Base-by-base conservation (phyloP, 2,888 invertebrate genomes). In the Stenchaetothrips biformis region DNA sequence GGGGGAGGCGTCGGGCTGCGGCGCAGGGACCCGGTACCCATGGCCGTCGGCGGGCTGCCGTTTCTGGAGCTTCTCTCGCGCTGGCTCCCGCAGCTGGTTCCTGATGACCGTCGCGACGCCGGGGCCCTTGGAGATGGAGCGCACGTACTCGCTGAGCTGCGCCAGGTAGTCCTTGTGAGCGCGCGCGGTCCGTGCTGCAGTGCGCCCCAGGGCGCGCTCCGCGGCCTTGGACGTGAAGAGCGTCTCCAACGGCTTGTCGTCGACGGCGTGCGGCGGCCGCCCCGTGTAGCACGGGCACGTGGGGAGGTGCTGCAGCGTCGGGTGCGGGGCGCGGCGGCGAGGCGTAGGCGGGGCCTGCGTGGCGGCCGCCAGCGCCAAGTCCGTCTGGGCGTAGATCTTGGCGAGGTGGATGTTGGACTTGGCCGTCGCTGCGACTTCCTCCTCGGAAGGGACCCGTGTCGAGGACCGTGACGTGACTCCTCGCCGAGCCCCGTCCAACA, bases 341-440 rank as follows among this genome's bases (percentile, higher is more conserved):
- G 25, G 21, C 8, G 67, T 7, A 7, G 25, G 67, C 25, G 67
- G 67, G 25, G 67, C 21, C 21, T 7, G 7, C 21, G 25, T 25
- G 25, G 25, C 67, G 9, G 67, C 67, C 21, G 67, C 67, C 67
- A 7, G 7, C 67, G 11, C 67, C 8, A 74, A 25, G 67, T 74
- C 67, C 25, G 67, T 74, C 25, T 25, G 21, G 25, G 67, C 67
- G 67, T 74, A 74, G 67, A 74, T 74, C 67, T 74, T 74, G 67
- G 67, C 67, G 21, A 74, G 67, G 21, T 25, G 67, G 67, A 74
- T 74, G 67, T 74, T 74, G 67, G 67, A 74, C 67, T 74, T 74
- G 67, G 67, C 67, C 67, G 53, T 59, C 59, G 59, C 18, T 16
- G 59, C 59, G 18, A 59, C 59, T 9, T 59, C 59, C 0, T 59